Base-by-base conservation (phyloP, 2,888 invertebrate genomes). In the Rhimphoctona megacephalus region DNA sequence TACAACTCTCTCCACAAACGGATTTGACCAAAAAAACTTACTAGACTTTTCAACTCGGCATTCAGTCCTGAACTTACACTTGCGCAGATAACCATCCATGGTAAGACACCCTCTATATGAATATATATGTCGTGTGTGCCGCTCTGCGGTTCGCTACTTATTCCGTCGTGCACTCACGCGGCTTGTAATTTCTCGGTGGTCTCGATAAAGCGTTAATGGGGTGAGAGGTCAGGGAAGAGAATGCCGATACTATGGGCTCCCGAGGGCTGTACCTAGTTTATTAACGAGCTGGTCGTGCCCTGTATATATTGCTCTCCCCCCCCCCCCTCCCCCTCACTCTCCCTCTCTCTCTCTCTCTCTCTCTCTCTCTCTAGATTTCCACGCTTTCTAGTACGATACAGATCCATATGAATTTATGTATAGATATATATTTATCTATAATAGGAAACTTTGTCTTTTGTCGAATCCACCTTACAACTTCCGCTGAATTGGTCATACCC, bases 171-270 rank as follows among this genome's bases (percentile, higher is more conserved):
- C 70, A 70, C 49, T 70, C 70, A 70, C 30, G 73, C 82, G 67
- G 64, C 46, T 82, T 85, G 84, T 88, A 88, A 87, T 87, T 81
- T 87, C 85, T 81, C 85, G 83, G 76, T 73, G 84, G 83, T 86
- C 80, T 81, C 85, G 88, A 88, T 88, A 86, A 86, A 87, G 87
- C 86, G 88, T 88, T 88, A 87, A 88, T 88, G 86, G 87, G 86
- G 83, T 85, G 86, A 85, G 85, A 88, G 88, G 85, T 85, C 87
- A 86, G 70, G 79, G 49, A 80, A 78, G 76, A 86, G 61, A 69
- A 67, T 79, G 74, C 76, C 86, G 85, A 66, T 81, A 46, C 80
- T 81, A 61, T 30, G 79, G 79, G 85, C 83, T 87, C 39, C 61
- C 57, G 85, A 46, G 76, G 64, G 61, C 82, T 77, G 69, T 82